Percentiles rank a stretch among this genome's conserved stretches.
Conservation (phyloP, 2,888 invertebrate genomes). For the Allolobophora icterica region DNA sequence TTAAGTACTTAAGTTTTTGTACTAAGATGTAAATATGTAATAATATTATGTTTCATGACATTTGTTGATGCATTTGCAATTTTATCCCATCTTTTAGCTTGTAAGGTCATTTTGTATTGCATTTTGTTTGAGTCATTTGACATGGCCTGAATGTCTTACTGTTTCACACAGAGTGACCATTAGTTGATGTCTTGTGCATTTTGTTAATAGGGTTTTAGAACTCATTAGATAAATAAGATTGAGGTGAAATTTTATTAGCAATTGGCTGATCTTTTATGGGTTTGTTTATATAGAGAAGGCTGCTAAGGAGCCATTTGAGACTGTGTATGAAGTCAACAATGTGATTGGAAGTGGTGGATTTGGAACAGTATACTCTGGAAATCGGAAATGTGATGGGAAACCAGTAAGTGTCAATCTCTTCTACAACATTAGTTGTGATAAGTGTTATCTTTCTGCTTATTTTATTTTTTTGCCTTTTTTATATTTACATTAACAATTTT, state of each 20-base stretch:
- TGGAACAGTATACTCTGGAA: slow-evolving; percentile 69
- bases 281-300: neutral
- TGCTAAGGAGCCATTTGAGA: slow-evolving; percentile 19
- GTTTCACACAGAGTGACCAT: no score
- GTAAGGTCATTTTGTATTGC: no score
- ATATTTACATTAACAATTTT: neutral
- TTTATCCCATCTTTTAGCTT: neutral
- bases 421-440: neutral
- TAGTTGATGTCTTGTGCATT: neutral
- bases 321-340: neutral
- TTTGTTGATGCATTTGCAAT: neutral
- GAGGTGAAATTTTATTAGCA: no score
- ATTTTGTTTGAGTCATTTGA: neutral
- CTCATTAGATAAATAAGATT: neutral
- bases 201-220: neutral
- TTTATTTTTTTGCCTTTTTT: neutral
- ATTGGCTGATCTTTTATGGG: neutral
- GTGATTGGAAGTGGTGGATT: slow-evolving; percentile 70
- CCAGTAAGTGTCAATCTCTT: slow-evolving; percentile 60
- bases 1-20: no score
- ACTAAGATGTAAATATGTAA: no score
- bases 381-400: slow-evolving; percentile 66
- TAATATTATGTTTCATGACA: neutral
- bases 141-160: neutral
- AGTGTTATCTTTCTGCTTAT: neutral